These are phyloP conservation scores for Xenus cinereus DNA, from an alignment of 2,113 vertebrate species.

Conservation along the genomic window DNA sequence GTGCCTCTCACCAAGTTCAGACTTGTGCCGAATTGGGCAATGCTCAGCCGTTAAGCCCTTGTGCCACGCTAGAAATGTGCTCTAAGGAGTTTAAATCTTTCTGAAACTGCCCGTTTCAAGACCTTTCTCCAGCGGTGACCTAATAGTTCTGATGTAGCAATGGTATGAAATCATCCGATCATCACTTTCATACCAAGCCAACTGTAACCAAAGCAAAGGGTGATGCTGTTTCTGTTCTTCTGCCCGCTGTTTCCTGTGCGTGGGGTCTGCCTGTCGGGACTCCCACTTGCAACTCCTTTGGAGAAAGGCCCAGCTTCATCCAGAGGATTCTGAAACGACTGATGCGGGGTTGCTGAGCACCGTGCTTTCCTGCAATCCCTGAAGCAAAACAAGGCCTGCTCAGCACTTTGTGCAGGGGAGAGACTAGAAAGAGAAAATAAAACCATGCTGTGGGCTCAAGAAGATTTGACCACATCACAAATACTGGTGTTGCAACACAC, in stretches of 20 bases:
- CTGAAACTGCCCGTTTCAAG: not conserved
- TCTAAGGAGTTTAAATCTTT: not conserved
- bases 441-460: not conserved
- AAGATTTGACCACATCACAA: not conserved
- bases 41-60: not conserved
- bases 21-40: rapidly evolving
- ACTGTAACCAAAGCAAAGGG: not conserved
- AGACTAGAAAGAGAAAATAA: not conserved
- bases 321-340: not conserved
- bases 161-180: not conserved
- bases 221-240: not conserved
- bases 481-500: not conserved
- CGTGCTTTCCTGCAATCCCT: not conserved
- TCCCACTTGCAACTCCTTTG: not conserved
- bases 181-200: not conserved
- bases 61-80: not conserved
- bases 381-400: not conserved
- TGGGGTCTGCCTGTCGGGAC: not conserved
- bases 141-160: not conserved
- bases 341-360: not conserved
- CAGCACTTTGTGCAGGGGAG: not conserved
- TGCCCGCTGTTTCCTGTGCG: rapidly evolving
- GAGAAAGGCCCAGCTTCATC: not conserved
- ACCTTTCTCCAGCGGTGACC: not conserved
- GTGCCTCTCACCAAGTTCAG: not conserved